Evolutionary conservation across 2,797 vertebrate genomes (phyloP).

Genomic region (Eidolon dupreanum): DNA sequence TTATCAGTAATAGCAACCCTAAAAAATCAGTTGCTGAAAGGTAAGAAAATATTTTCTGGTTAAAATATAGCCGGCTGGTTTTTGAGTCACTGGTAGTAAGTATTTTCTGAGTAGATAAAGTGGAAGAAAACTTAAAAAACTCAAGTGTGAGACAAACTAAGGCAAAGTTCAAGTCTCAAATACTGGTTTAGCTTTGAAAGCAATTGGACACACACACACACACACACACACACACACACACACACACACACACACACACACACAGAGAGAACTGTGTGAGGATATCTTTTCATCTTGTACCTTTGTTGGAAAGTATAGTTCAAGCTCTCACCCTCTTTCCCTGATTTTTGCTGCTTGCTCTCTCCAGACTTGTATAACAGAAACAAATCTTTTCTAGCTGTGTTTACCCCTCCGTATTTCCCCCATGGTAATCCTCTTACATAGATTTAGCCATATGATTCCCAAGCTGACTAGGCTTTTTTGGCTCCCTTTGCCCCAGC

Average conservation of each 20-base stretch:
- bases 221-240: not conserved
- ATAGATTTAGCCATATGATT: not conserved
- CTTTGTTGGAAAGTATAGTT: not conserved
- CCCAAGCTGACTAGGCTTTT: not conserved
- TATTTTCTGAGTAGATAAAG: conserved; percentile 2
- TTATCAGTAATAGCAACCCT: conserved; percentile 61
- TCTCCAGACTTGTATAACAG: not conserved
- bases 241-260: too few relatives aligned
- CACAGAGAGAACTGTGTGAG: not conserved
- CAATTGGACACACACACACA: not conserved
- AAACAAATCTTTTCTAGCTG: not conserved
- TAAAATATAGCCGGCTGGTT: conserved; percentile 47
- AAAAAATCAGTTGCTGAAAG: conserved; percentile 46
- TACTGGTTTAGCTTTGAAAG: not conserved
- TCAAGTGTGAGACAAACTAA: conserved; percentile 21
- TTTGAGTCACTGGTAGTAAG: conserved; percentile 44
- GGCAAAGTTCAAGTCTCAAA: not conserved
- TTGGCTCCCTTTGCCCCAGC: not conserved
- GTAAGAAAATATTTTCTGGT: conserved; percentile 64
- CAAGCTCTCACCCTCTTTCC: not conserved
- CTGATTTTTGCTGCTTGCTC: not conserved
- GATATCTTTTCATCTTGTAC: not conserved
- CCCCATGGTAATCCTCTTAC: not conserved
- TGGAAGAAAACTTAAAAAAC: conserved; percentile 18
- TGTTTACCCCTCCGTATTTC: not conserved